A percentile compares a stretch with the other conserved stretches of the same genome.
These are phyloP conservation scores for Drosophila longiperda DNA, from an alignment of 2,888 invertebrate genomes.

Conservation along the genomic window DNA sequence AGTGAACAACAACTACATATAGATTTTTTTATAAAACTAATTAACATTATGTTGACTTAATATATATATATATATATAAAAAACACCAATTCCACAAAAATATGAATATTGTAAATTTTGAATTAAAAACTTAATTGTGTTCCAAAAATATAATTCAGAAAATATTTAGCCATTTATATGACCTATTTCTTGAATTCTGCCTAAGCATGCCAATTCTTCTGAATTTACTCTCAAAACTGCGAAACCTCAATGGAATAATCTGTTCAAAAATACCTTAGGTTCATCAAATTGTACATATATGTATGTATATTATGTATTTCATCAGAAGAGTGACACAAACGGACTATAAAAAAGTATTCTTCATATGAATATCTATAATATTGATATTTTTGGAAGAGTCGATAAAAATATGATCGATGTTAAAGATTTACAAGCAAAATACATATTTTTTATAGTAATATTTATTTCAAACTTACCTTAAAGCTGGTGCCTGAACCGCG, in stretches of 20 bases:
- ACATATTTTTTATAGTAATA: neutral
- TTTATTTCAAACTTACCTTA: conserved; percentile 84
- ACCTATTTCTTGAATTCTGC: neutral
- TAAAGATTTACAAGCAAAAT: conserved; percentile 1
- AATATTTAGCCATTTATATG: neutral
- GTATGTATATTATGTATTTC: conserved; percentile 23
- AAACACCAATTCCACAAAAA: conserved; percentile 10
- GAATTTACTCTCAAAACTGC: conserved; percentile 11
- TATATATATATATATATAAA: neutral
- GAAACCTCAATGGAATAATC: conserved; percentile 27
- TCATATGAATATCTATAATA: conserved; percentile 27
- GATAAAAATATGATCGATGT: conserved; percentile 7
- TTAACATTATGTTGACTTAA: neutral
- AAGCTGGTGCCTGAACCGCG: conserved; percentile 97
- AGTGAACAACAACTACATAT: neutral
- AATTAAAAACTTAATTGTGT: neutral
- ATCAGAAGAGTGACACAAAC: conserved; percentile 31
- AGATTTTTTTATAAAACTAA: neutral
- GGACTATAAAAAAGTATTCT: conserved; percentile 26
- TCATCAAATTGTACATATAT: conserved; percentile 26
- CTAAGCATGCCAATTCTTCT: conserved; percentile 5
- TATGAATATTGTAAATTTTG: conserved; percentile 12
- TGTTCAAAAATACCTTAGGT: conserved; percentile 39
- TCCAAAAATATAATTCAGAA: neutral
- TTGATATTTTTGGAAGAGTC: conserved; percentile 33